Percentiles rank a stretch among this genome's conserved stretches.
Conservation (phyloP, 2,797 vertebrate genomes). For the Pseudochirops corinnae region DNA sequence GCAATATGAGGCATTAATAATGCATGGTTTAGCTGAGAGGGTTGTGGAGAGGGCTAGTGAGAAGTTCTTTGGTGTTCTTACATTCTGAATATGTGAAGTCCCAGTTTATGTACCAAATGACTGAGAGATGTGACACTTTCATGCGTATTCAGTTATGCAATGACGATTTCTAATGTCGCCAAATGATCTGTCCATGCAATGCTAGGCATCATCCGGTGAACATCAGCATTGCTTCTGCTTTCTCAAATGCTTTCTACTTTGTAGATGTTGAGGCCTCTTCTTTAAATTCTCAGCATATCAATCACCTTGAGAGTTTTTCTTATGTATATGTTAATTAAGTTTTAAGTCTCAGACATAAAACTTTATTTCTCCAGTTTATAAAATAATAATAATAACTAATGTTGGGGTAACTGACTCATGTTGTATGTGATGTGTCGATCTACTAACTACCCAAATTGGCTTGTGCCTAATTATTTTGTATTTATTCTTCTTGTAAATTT, state of each 20-base stretch:
- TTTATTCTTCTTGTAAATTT: neutral
- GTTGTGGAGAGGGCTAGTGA: neutral
- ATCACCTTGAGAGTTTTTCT: neutral
- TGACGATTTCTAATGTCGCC: neutral
- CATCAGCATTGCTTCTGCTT: neutral
- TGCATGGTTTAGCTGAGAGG: neutral
- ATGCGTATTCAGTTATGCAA: neutral
- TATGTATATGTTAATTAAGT: neutral
- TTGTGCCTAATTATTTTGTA: neutral
- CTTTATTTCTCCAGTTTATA: neutral
- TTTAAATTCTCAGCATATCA: neutral
- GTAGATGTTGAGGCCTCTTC: neutral
- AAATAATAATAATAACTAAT: neutral
- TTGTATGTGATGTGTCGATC: neutral
- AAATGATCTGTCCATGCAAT: neutral
- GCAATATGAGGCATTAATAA: neutral
- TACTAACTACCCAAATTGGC: neutral
- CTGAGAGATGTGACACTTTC: neutral
- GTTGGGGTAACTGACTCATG: neutral
- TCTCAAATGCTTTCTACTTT: neutral
- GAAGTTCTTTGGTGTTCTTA: neutral
- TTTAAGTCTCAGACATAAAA: neutral
- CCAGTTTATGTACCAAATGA: neutral
- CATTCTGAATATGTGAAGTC: neutral
- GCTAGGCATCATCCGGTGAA: neutral